Percentiles rank a stretch among this genome's conserved stretches.
Evolutionary conservation across 2,113 vertebrate genomes (phyloP).

Genomic region (Sus scrofa): T2T-Sscrofa CM000816.6:87690501-87691000

Average conservation of each 20-base stretch:
- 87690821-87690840: background rate
- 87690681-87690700: background rate
- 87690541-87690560: background rate
- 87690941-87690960: background rate
- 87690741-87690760: background rate
- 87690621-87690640: background rate
- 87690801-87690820: background rate
- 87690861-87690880: background rate
- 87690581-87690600: background rate
- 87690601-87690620: background rate
- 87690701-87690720: background rate
- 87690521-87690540: background rate
- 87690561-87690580: background rate
- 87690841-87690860: background rate
- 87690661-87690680: background rate
- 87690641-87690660: background rate
- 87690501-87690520: background rate
- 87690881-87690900: background rate
- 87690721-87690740: background rate
- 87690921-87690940: background rate
- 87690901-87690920: background rate
- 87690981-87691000: background rate
- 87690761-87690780: background rate
- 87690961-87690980: background rate
- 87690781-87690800: too few relatives aligned